These are phyloP conservation scores for Micromesistius poutassou DNA, from an alignment of 2,797 vertebrate species.

Conservation along the genomic window DNA sequence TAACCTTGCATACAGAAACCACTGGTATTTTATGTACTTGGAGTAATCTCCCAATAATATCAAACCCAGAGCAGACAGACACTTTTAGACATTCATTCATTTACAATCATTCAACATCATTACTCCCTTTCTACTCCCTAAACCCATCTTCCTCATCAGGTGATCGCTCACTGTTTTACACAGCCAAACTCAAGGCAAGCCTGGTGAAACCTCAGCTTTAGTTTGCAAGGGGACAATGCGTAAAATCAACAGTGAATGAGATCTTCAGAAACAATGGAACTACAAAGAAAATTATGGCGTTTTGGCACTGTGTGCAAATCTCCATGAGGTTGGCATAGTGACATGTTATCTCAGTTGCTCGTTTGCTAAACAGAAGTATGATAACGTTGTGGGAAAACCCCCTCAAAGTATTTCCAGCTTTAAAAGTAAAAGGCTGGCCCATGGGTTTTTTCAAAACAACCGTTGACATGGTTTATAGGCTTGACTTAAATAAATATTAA, in stretches of 20 bases:
- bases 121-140: not conserved
- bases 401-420: slow-evolving; percentile 10
- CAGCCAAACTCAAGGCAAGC: not conserved
- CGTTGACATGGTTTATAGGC: not conserved
- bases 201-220: not conserved
- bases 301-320: slow-evolving; percentile 42
- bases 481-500: not conserved
- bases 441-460: slow-evolving; percentile 14
- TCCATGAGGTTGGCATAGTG: not conserved
- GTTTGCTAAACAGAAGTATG: not conserved
- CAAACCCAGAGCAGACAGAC: slow-evolving; percentile 15
- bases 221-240: not conserved
- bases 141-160: not conserved
- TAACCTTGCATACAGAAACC: slow-evolving; percentile 28
- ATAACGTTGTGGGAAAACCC: not conserved
- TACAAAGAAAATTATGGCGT: slow-evolving; percentile 9
- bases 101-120: not conserved
- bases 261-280: not conserved
- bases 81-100: slow-evolving; percentile 12
- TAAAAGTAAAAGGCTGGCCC: slow-evolving; percentile 34
- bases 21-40: slow-evolving; percentile 17
- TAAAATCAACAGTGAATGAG: not conserved
- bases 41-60: not conserved
- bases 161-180: not conserved
- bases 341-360: not conserved